Conservation (phyloP, 2,113 vertebrate genomes). For the Laticauda colubrina region DNA sequence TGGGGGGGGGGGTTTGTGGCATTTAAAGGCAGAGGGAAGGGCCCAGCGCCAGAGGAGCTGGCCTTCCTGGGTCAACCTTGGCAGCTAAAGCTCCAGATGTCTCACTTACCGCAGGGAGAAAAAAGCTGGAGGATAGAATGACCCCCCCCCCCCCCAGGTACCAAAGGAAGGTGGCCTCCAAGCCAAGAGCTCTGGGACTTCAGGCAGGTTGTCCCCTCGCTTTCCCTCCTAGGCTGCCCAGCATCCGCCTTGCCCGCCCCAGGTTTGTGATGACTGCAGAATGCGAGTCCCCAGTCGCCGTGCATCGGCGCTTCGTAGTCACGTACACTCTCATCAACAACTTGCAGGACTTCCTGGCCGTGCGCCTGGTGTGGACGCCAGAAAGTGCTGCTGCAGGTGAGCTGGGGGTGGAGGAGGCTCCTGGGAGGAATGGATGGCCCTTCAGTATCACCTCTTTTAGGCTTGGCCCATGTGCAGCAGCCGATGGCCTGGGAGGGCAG, state of each 20-base stretch:
- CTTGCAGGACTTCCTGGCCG: slow-evolving; percentile 92
- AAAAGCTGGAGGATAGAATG: background rate
- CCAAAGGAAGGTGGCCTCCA: background rate
- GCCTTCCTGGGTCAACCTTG: background rate
- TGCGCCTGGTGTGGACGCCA: slow-evolving; percentile 90
- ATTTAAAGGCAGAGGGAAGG: background rate
- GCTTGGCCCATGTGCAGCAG: background rate
- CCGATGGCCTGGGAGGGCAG: background rate
- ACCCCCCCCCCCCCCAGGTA: background rate
- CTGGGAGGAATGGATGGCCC: background rate
- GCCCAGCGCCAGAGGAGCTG: background rate
- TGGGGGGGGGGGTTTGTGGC: rapidly evolving
- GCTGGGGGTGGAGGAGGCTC: rapidly evolving
- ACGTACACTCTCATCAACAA: slow-evolving; percentile 92
- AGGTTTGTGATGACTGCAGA: slow-evolving; percentile 91
- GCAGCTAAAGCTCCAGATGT: background rate
- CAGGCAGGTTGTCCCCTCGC: background rate
- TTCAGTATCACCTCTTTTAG: too few relatives aligned
- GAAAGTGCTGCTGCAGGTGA: slow-evolving; percentile 72
- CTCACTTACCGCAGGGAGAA: background rate
- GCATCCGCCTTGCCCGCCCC: slow-evolving; percentile 85
- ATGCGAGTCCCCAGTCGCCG: slow-evolving; percentile 80
- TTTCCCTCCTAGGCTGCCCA: slow-evolving; percentile 75
- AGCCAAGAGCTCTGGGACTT: background rate
- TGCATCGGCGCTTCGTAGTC: slow-evolving; percentile 84